These are phyloP conservation scores for Dicentrarchus labrax DNA, from an alignment of 2,113 vertebrate genomes.

Conservation along the genomic window DNA sequence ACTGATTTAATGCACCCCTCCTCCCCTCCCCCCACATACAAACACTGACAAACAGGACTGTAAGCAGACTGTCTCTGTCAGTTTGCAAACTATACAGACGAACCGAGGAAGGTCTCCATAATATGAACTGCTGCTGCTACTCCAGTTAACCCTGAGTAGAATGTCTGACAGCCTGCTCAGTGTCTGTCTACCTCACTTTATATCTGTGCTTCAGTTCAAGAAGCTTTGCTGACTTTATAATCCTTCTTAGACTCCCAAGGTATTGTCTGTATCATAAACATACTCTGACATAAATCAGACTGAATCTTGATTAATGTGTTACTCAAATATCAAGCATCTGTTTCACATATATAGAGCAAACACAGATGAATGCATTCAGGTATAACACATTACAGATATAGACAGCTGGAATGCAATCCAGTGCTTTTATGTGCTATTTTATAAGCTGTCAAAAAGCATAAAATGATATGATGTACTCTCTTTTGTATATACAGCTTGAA, in stretches of 20 bases:
- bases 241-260: neutral
- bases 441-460: neutral
- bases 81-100: slow-evolving; percentile 36
- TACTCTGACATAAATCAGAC: neutral
- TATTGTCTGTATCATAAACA: neutral
- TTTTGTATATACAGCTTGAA: neutral
- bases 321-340: neutral
- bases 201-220: neutral
- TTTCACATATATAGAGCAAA: neutral
- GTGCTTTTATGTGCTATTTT: neutral
- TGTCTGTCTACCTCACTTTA: slow-evolving; percentile 11
- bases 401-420: neutral
- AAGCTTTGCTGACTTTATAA: neutral
- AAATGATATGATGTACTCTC: neutral
- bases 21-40: too few species aligned
- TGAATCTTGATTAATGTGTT: neutral
- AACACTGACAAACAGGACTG: slow-evolving; percentile 6
- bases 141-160: slow-evolving; percentile 50
- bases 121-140: slow-evolving; percentile 42
- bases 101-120: slow-evolving; percentile 33
- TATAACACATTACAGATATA: neutral
- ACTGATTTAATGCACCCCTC: slow-evolving; percentile 30
- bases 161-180: slow-evolving; percentile 22
- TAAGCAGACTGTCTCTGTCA: slow-evolving; percentile 42
- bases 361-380: neutral